Base-by-base conservation (phyloP, 2,888 invertebrate species). In the Ennomos quercinarius region DNA sequence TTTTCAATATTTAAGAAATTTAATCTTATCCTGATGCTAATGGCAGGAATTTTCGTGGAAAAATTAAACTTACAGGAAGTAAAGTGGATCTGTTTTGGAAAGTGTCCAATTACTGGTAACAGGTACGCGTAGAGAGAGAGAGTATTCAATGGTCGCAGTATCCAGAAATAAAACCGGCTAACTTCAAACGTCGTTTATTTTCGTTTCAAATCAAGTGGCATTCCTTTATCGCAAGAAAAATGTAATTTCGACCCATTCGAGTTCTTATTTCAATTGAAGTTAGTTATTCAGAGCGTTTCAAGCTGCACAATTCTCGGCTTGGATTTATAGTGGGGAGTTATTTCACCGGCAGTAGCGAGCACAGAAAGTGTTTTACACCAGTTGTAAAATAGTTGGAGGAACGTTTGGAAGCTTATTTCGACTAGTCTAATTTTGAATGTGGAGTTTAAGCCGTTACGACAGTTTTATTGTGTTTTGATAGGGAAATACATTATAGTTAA, bases 191-290 rank as follows among this genome's bases (percentile, higher is more conserved):
- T 49, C 41, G 37, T 44, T 52, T 43, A 42, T 12, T 27, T 39
- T 39, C 10, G 35, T 51, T 51, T 61, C n/a, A 57, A 61, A 67
- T 53, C 47, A 42, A 61, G 53, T 48, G 42, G 46, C 37, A 56
- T 56, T 71, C 72, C 68, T 77, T 76, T 73, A 74, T 71, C 67
- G 71, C 59, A 65, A 72, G 73, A 76, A 79, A 77, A 80, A 80
- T 78, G 72, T 71, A 74, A 70, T 63, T 71, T 68, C 61, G 67
- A 68, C 67, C 71, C 70, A 63, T 67, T 64, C 63, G 66, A 75
- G 72, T 81, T 79, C 77, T 73, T 81, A 80, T 82, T 83, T 81
- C 80, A 82, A 82, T 81, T 72, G 76, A 74, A 82, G 77, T 81
- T 78, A 69, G 72, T 71, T 73, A 76, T 81, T 79, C 78, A 78